A percentile compares a stretch with the other conserved stretches of the same genome.
phyloP scores from a whole-genome alignment of 2,113 vertebrate genomes.

The Coracopsis vasa region DNA sequence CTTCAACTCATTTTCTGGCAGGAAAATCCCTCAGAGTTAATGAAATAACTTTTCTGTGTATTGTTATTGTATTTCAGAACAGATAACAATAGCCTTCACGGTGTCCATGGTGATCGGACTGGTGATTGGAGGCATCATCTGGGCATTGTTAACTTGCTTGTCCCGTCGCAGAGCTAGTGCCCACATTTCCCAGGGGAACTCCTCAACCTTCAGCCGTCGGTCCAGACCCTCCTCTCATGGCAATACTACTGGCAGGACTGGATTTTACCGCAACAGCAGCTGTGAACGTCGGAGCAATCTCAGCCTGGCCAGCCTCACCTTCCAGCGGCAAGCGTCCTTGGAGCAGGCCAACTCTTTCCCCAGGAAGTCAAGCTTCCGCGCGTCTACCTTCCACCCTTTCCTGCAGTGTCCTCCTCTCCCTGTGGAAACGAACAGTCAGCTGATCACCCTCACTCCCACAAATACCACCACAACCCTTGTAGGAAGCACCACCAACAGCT shows the following conservation, averaged over 20 bases:
- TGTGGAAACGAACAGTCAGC: constrained; percentile 86
- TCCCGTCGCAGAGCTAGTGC: constrained; percentile 88
- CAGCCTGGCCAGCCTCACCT: constrained; percentile 90
- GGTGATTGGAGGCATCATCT: constrained; percentile 86
- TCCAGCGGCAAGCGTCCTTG: constrained; percentile 87
- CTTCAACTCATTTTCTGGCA: neutral
- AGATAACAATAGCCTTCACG: constrained; percentile 90
- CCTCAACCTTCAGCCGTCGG: constrained; percentile 63
- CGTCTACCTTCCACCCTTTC: constrained; percentile 95
- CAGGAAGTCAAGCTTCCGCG: constrained; percentile 90
- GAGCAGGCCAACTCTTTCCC: constrained; percentile 87
- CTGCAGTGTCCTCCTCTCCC: constrained; percentile 89
- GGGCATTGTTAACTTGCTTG: constrained; percentile 84
- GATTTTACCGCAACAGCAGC: constrained; percentile 89
- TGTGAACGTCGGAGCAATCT: constrained; percentile 93
- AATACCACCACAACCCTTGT: constrained; percentile 66
- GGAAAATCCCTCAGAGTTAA: neutral
- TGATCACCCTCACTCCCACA: constrained; percentile 82
- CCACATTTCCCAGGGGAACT: constrained; percentile 85
- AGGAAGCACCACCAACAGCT: constrained; percentile 59
- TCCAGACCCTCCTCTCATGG: constrained; percentile 63
- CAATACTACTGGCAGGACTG: constrained; percentile 73
- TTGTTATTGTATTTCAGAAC: constrained; percentile 76
- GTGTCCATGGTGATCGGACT: constrained; percentile 90
- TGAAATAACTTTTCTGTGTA: neutral